Conservation (phyloP, 2,113 vertebrate species). For the Anoplopoma fimbria region DNA sequence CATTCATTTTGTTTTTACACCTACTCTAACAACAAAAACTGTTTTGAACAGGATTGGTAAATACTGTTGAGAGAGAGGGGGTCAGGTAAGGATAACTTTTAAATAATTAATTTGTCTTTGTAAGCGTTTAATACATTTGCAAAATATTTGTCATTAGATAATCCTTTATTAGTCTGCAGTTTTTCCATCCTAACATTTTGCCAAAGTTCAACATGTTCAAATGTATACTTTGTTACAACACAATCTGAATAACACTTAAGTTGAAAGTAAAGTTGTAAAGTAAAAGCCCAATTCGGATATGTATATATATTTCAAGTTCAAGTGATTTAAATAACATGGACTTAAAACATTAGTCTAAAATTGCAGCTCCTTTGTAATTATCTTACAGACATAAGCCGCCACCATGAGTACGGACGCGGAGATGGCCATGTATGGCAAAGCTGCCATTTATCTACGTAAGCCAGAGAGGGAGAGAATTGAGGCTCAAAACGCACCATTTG, state of each 20-base stretch:
- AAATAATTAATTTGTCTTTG: neutral
- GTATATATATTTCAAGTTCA: neutral
- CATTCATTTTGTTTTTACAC: neutral
- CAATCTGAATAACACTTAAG: neutral
- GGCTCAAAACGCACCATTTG: constrained; percentile 70
- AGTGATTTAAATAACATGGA: neutral
- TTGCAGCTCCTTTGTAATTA: neutral
- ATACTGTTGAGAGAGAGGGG: neutral
- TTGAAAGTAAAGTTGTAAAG: neutral
- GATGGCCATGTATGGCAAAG: constrained; percentile 76
- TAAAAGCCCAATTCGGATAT: neutral
- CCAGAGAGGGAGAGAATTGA: constrained; percentile 76
- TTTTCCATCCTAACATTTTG: neutral
- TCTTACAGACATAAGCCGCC: constrained; percentile 30
- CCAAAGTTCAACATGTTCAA: neutral
- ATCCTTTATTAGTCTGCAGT: no score
- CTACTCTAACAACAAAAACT: neutral
- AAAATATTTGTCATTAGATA: neutral
- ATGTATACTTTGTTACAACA: neutral
- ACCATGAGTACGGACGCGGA: constrained; percentile 76
- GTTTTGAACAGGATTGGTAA: neutral
- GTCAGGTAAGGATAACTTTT: neutral
- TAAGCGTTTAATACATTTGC: neutral
- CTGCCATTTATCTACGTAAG: constrained; percentile 74
- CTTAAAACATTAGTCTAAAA: neutral